A percentile compares a stretch with the other conserved stretches of the same genome.
Evolutionary conservation across 2,797 vertebrate species (phyloP).

Genomic region (Glyptemys insculpta): DNA sequence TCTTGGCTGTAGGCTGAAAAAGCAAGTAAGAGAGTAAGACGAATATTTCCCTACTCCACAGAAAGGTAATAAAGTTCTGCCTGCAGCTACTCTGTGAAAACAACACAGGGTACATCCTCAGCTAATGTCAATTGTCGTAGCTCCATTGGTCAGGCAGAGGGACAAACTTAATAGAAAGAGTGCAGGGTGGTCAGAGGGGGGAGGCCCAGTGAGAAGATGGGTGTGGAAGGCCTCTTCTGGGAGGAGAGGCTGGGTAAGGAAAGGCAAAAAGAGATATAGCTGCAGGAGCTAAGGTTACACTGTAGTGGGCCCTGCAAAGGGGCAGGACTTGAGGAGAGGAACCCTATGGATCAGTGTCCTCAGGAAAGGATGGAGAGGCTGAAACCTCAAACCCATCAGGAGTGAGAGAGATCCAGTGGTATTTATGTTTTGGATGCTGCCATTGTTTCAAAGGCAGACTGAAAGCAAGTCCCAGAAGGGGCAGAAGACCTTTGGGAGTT

Average conservation of each 20-base stretch:
- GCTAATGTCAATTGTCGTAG: background rate
- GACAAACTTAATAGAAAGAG: fast-evolving
- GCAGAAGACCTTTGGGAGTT: too few species aligned
- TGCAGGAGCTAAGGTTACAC: too few species aligned
- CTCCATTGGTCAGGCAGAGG: background rate
- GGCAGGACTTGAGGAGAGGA: too few species aligned
- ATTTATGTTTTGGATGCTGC: background rate
- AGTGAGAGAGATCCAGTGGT: background rate
- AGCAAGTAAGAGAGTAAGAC: background rate
- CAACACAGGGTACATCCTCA: background rate
- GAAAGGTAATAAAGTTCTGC: background rate
- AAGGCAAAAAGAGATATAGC: too few species aligned
- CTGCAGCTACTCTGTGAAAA: constrained; percentile 5
- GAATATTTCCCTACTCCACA: background rate
- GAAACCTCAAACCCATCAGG: too few species aligned
- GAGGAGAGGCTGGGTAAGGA: too few species aligned
- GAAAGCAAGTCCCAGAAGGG: background rate
- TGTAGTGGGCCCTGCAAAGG: too few species aligned
- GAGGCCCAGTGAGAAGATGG: too few species aligned
- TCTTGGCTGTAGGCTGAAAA: background rate
- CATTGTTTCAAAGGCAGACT: background rate
- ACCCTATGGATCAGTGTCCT: background rate
- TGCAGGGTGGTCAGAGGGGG: too few species aligned
- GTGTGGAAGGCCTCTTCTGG: too few species aligned
- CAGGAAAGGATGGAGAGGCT: background rate